Conservation (phyloP, 1,140 invertebrate species). For the Globodera rostochiensis region DNA sequence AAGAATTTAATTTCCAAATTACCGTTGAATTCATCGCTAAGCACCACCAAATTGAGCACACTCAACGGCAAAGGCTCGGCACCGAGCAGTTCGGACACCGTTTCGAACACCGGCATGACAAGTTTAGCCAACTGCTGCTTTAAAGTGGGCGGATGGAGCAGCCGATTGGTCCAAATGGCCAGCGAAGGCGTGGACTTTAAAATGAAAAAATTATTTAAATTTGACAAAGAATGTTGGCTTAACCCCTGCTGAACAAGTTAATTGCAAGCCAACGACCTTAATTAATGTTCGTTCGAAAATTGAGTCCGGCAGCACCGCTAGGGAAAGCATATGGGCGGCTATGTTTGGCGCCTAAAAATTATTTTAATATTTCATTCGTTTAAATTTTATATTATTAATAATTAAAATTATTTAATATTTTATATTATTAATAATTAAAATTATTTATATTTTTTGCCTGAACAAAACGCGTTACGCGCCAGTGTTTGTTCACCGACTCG, state of each 20-base stretch:
- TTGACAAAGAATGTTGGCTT: too few relatives aligned
- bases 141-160: slow-evolving; percentile 29
- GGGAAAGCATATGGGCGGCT: slow-evolving; percentile 42
- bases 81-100: slow-evolving; percentile 27
- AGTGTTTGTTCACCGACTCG: slow-evolving; percentile 44
- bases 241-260: neutral
- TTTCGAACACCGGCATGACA: slow-evolving; percentile 29
- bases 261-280: neutral
- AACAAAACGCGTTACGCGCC: slow-evolving; percentile 47
- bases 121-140: slow-evolving; percentile 35
- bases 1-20: neutral
- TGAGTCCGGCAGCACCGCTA: slow-evolving; percentile 41
- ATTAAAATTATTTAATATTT: slow-evolving; percentile 12
- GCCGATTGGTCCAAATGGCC: slow-evolving; percentile 37
- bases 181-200: slow-evolving; percentile 25
- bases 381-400: too few relatives aligned
- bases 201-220: slow-evolving; percentile 3
- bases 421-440: neutral
- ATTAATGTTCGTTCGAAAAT: slow-evolving; percentile 44
- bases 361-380: too few relatives aligned
- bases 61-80: slow-evolving; percentile 44
- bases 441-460: slow-evolving; percentile 31
- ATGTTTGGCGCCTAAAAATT: slow-evolving; percentile 45
- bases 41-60: slow-evolving; percentile 30
- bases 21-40: slow-evolving; percentile 40